Percentiles rank a stretch among this genome's conserved stretches.
Evolutionary conservation across 2,113 vertebrate genomes (phyloP).

Genomic region (Notothenia rossii): DNA sequence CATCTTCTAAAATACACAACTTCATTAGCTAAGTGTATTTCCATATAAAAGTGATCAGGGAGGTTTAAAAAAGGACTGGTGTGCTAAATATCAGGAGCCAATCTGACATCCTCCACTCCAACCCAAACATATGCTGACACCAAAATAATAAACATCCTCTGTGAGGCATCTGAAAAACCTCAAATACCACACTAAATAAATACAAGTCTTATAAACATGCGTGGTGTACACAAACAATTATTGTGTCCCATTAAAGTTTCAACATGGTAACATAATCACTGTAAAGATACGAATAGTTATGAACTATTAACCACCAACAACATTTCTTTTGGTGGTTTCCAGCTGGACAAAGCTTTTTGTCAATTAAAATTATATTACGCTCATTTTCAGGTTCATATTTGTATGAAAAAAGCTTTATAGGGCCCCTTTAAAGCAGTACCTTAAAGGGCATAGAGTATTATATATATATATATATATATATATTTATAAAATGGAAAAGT

Average conservation of each 20-base stretch:
- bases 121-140: too few relatives aligned
- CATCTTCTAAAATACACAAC: not conserved
- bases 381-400: too few relatives aligned
- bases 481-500: too few relatives aligned
- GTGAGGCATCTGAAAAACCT: not conserved
- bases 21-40: not conserved
- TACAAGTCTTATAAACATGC: too few relatives aligned
- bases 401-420: too few relatives aligned
- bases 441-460: not conserved
- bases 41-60: not conserved
- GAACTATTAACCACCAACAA: too few relatives aligned
- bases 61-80: not conserved
- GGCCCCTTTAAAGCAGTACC: not conserved
- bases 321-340: not conserved
- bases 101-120: not conserved
- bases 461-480: not conserved
- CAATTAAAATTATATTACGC: not conserved
- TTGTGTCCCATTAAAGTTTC: too few relatives aligned
- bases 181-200: not conserved
- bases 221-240: not conserved
- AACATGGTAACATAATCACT: too few relatives aligned
- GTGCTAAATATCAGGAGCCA: not conserved
- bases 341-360: constrained; percentile 9
- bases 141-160: not conserved
- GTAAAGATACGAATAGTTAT: not conserved